Evolutionary conservation across 1,140 invertebrate species (phyloP), one percentile per base, ranked within the genome.

Genomic region (Stegodyphus mimosarum): DNA sequence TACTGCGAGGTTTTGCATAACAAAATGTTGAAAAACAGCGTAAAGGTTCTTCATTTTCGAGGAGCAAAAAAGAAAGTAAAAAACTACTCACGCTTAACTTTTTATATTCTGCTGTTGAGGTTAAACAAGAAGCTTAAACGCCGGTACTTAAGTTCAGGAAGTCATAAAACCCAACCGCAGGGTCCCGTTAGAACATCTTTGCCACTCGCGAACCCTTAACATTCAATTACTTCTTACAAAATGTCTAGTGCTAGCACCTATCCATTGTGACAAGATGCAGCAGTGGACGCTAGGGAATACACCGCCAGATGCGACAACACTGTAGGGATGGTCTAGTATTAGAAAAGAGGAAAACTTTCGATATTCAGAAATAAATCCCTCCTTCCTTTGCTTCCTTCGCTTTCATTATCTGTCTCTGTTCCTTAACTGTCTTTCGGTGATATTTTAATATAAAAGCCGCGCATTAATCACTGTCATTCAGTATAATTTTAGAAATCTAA

Each of bases 111-210:
- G n/a, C 49, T 73, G 53, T 81, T 81, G 69, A 81, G 53, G 49
- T 69, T 60, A 51, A 70, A 80, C 11, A 80, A 80, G 77, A 71
- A 70, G 70, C 49, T 81, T 72, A 81, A 73, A 72, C 48, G 49
- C 48, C 55, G 55, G 79, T 73, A 81, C 79, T 80, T 80, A 80
- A 70, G 69, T 70, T 80, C 69, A 49, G 79, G 79, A 81, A 81
- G 79, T 81, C 70, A 73, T 81, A 81, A 81, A 81, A 81, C 69
- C 64, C 48, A 48, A 81, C 70, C 79, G 77, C 77, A 80, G 69
- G 64, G 69, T 67, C 33, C 63, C 18, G 52, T 60, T 15, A 71
- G 69, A 72, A 63, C 52, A 50, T 63, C 69, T 72, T 60, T 80
- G 17, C 78, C 48, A 6, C 76, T 69, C 51, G 51, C 50, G 76